phyloP scores from a whole-genome alignment of 1,140 invertebrate genomes.

The Platorchestia sp. region DNA sequence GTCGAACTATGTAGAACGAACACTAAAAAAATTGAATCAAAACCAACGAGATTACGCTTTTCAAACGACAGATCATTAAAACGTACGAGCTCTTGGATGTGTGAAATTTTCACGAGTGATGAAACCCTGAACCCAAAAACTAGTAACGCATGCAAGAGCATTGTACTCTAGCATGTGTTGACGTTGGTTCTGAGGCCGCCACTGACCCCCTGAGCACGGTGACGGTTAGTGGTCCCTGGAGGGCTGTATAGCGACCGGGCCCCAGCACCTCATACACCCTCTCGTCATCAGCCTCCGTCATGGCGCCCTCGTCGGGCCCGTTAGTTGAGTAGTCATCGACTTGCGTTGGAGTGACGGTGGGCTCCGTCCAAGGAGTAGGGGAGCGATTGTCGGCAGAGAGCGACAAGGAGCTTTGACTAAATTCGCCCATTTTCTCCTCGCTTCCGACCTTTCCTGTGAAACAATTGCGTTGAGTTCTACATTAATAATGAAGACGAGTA shows the following conservation, averaged over 20 bases:
- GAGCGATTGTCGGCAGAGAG: background rate
- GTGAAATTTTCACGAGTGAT: background rate
- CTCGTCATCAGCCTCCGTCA: background rate
- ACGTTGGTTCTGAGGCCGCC: background rate
- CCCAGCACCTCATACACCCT: conserved; percentile 21
- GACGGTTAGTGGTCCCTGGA: conserved; percentile 7
- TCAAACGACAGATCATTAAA: no score
- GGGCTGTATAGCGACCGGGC: conserved; percentile 5
- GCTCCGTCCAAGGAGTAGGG: background rate
- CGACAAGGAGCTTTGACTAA: background rate
- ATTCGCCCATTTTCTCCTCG: background rate
- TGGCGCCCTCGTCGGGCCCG: background rate
- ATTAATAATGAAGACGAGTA: background rate
- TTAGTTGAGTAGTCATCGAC: background rate
- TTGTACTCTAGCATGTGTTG: background rate
- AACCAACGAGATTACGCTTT: no score
- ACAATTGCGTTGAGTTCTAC: background rate
- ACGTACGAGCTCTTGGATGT: no score
- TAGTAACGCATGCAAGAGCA: background rate
- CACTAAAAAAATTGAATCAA: no score
- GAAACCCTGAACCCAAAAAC: background rate
- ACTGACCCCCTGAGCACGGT: conserved; percentile 24
- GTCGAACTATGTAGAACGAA: no score
- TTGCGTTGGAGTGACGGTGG: background rate
- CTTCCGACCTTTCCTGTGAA: background rate